Conservation (phyloP, 2,888 invertebrate genomes). For the Drosophila falleni region DNA sequence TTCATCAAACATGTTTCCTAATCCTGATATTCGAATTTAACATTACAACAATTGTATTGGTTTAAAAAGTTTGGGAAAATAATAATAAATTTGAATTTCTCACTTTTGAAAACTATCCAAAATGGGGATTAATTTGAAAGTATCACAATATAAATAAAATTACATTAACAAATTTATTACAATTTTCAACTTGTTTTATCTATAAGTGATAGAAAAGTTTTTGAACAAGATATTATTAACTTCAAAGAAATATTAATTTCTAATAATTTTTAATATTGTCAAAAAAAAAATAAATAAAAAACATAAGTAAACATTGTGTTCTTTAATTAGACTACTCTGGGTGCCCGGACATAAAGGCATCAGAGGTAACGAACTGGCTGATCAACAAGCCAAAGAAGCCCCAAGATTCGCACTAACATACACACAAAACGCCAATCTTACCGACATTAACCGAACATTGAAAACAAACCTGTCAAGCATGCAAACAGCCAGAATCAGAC, state of each 20-base stretch:
- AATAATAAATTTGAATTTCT: not conserved
- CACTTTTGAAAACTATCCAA: not conserved
- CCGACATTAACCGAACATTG: no score
- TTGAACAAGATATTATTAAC: not conserved
- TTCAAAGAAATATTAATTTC: not conserved
- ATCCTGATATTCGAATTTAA: conserved; percentile 1
- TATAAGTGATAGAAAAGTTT: not conserved
- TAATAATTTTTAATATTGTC: not conserved
- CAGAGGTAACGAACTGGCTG: no score
- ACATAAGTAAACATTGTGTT: no score
- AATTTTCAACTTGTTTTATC: not conserved
- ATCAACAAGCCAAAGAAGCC: no score
- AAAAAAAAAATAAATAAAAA: no score
- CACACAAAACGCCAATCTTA: no score
- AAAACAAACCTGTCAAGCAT: no score
- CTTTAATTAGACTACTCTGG: no score
- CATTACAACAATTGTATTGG: conserved; percentile 1
- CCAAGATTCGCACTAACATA: no score
- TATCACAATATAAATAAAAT: not conserved
- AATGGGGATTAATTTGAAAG: not conserved
- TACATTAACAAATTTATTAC: not conserved
- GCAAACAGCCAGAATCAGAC: no score
- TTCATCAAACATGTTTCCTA: conserved; percentile 8
- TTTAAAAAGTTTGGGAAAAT: not conserved
- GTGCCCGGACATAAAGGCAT: no score